A percentile compares a stretch with the other conserved stretches of the same genome.
Evolutionary conservation across 1,140 invertebrate genomes (phyloP).

Genomic region (Dufourea novaeangliae): DNA sequence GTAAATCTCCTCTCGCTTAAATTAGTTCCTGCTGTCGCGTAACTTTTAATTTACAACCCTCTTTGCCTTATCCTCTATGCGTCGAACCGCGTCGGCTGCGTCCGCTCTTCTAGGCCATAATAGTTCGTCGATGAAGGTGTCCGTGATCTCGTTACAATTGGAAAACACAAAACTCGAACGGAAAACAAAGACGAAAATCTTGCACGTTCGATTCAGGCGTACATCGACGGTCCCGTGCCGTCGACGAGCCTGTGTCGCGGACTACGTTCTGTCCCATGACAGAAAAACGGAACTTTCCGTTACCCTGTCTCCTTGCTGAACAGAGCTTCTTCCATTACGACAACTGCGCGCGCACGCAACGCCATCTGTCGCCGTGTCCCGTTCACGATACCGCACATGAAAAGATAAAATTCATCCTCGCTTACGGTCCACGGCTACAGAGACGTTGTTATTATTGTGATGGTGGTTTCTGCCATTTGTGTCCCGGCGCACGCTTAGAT

Average conservation of each 20-base stretch:
- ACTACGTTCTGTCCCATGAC: conserved; percentile 3
- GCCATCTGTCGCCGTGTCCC: neutral
- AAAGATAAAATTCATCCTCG: neutral
- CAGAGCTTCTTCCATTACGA: conserved; percentile 51
- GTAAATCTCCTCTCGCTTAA: conserved; percentile 7
- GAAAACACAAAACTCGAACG: neutral
- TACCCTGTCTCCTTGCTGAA: conserved; percentile 66
- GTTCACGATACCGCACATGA: neutral
- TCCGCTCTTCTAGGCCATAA: conserved; percentile 60
- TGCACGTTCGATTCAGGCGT: conserved; percentile 22
- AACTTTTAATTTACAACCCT: neutral
- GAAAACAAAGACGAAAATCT: conserved; percentile 33
- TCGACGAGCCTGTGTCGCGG: conserved; percentile 11
- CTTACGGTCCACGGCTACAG: conserved; percentile 1
- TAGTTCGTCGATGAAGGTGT: conserved; percentile 43
- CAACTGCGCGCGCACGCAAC: neutral
- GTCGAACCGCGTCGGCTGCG: neutral
- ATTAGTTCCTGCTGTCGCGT: neutral
- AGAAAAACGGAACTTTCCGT: conserved; percentile 29
- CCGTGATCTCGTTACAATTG: conserved; percentile 5
- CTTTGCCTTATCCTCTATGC: neutral
- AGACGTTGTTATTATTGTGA: neutral
- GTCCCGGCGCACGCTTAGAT: neutral
- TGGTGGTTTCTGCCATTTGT: too few species aligned
- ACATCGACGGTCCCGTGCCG: too few species aligned